Conservation (phyloP, 2,888 invertebrate genomes). For the Entomobrya proxima region DNA sequence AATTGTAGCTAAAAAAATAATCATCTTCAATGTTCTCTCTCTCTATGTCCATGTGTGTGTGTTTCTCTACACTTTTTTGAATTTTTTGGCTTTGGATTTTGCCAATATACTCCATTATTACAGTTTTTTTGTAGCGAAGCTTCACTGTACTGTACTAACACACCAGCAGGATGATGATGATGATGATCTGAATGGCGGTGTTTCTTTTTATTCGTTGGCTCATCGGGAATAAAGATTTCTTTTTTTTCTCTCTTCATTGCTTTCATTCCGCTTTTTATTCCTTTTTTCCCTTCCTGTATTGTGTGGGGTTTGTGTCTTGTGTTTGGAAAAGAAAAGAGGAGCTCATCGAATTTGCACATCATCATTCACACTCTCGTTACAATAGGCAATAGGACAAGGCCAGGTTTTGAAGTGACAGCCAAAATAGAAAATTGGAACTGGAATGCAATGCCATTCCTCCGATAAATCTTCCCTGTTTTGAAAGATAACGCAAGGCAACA, state of each 20-base stretch:
- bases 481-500: too few species aligned
- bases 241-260: background rate
- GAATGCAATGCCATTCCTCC: too few species aligned
- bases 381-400: too few species aligned
- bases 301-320: conserved; percentile 19
- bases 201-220: background rate
- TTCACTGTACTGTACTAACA: too few species aligned
- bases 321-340: conserved; percentile 30
- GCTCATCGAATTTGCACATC: conserved; percentile 57
- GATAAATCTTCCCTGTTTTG: too few species aligned
- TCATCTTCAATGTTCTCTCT: too few species aligned
- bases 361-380: background rate
- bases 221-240: conserved; percentile 39
- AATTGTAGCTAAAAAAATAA: too few species aligned
- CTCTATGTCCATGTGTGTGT: too few species aligned
- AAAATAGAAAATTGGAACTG: too few species aligned
- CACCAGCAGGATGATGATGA: background rate
- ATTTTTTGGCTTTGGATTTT: too few species aligned
- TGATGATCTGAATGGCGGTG: background rate
- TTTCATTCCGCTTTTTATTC: background rate
- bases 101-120: background rate
- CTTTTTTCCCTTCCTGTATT: background rate
- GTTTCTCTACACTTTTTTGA: too few species aligned
- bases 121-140: background rate
- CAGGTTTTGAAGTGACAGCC: too few species aligned